A percentile compares a stretch with the other conserved stretches of the same genome.
phyloP scores from a whole-genome alignment of 1,140 invertebrate genomes.

The Littorina saxatilis region DNA sequence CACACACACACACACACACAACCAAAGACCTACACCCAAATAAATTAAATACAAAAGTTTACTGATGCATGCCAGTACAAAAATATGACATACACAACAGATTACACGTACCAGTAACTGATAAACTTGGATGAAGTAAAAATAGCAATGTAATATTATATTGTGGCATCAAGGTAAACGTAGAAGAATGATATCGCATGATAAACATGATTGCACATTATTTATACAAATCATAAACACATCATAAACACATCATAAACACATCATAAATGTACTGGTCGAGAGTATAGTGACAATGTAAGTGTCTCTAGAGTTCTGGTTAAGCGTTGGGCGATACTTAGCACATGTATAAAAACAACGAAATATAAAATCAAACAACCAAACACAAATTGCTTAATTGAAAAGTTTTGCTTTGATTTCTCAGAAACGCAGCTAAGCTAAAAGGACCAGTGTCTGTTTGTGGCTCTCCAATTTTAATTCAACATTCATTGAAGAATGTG shows the following conservation, averaged over 20 bases:
- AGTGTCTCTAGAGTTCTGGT: not conserved
- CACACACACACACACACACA: not conserved
- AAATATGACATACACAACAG: constrained; percentile 40
- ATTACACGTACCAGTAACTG: constrained; percentile 10
- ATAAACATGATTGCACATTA: constrained; percentile 18
- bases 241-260: not conserved
- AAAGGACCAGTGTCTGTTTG: no score
- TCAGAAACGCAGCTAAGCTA: no score
- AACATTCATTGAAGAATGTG: no score
- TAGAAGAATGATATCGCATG: not conserved
- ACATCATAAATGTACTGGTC: not conserved
- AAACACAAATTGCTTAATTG: no score
- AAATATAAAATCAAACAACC: no score
- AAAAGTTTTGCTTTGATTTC: no score
- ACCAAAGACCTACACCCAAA: not conserved
- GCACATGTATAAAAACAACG: no score
- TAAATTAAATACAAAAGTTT: constrained; percentile 39
- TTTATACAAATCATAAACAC: not conserved
- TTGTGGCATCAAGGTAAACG: constrained; percentile 14
- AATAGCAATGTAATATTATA: constrained; percentile 23
- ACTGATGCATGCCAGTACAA: constrained; percentile 42
- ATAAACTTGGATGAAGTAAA: constrained; percentile 20
- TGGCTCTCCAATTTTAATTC: no score
- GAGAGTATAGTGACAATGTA: not conserved
- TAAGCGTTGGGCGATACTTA: no score